Conservation (phyloP, 2,888 invertebrate species). For the Nasonovia ribisnigri region DNA sequence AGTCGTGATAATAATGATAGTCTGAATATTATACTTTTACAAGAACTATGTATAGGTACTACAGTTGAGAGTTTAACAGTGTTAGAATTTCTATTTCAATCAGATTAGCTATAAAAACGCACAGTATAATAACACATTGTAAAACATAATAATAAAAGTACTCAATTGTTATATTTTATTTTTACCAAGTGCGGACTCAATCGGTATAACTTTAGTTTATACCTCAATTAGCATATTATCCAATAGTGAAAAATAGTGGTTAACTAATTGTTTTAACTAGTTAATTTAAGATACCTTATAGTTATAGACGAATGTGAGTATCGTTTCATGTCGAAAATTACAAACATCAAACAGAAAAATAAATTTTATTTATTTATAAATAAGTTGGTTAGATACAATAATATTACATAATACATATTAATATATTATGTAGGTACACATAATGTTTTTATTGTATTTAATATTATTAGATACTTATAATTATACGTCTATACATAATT, state of each 20-base stretch:
- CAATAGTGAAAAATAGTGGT: not conserved
- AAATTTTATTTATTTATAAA: not conserved
- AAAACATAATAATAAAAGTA: not conserved
- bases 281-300: not conserved
- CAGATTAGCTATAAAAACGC: not conserved
- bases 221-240: not conserved
- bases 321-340: not conserved
- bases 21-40: not conserved
- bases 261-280: not conserved
- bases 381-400: not conserved
- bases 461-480: too few species aligned
- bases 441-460: too few species aligned
- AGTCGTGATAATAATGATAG: not conserved
- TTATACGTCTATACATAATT: not conserved
- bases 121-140: not conserved
- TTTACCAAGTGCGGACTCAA: not conserved
- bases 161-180: not conserved
- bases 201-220: too few species aligned
- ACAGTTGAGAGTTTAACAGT: not conserved
- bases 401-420: not conserved
- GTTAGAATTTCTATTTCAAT: not conserved
- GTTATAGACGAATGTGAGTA: not conserved
- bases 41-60: not conserved
- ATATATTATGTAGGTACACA: too few species aligned
- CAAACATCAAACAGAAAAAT: not conserved